These are phyloP conservation scores for Anadara kagoshimensis DNA, from an alignment of 1,140 invertebrate species.

Conservation along the genomic window DNA sequence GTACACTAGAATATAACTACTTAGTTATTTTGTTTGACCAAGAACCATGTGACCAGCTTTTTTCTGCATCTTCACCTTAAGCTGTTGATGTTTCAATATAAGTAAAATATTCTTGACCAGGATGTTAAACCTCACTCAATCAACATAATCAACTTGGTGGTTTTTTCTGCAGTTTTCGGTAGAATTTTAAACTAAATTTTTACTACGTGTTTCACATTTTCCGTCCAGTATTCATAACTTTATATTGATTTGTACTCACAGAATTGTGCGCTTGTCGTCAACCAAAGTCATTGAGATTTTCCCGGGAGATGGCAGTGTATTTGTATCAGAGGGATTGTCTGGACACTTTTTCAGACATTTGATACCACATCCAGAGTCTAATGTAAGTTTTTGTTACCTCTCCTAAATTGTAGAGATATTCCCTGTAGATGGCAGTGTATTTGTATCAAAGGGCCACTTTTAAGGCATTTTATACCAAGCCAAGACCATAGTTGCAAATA, in stretches of 20 bases:
- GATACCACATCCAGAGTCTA: slow-evolving; percentile 4
- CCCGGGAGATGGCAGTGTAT: slow-evolving; percentile 64
- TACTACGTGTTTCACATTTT: too few species aligned
- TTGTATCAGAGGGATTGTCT: slow-evolving; percentile 56
- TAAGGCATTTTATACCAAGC: slow-evolving; percentile 33
- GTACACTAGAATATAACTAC: too few species aligned
- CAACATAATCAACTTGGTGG: too few species aligned
- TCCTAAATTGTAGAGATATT: slow-evolving; percentile 42
- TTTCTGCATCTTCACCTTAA: too few species aligned
- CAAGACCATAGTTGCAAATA: not conserved
- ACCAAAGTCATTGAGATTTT: slow-evolving; percentile 56
- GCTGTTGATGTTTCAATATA: too few species aligned
- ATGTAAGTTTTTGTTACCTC: not conserved
- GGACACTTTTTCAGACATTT: slow-evolving; percentile 45
- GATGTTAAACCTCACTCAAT: too few species aligned
- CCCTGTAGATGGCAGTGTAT: slow-evolving; percentile 64
- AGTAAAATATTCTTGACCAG: too few species aligned
- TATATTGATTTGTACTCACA: slow-evolving; percentile 16
- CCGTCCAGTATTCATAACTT: too few species aligned
- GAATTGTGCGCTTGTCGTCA: slow-evolving; percentile 39
- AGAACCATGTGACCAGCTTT: too few species aligned
- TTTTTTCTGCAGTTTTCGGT: too few species aligned
- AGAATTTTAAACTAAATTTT: too few species aligned
- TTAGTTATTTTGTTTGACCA: too few species aligned
- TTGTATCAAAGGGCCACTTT: slow-evolving; percentile 56